A percentile compares a stretch with the other conserved stretches of the same genome.
Conservation (phyloP, 1,140 invertebrate genomes). For the Drosophila sechellia region DNA sequence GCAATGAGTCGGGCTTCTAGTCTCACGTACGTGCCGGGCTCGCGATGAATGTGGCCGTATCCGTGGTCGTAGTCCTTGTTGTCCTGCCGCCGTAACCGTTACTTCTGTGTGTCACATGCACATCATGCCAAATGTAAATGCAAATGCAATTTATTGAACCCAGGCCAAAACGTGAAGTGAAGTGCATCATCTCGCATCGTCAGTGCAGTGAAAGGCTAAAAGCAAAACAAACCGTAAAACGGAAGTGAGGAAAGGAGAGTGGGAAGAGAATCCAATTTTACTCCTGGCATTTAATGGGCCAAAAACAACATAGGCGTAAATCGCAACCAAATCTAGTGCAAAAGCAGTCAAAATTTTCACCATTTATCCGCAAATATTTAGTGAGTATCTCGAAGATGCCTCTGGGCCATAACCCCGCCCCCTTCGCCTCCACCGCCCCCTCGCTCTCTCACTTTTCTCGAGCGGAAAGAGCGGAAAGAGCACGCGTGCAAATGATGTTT, state of each 20-base stretch:
- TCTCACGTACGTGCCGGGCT: conserved; percentile 84
- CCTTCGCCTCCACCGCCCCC: conserved; percentile 3
- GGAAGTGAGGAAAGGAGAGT: conserved; percentile 17
- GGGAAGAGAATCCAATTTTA: conserved; percentile 1
- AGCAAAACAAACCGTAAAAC: conserved; percentile 62
- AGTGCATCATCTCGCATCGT: not conserved
- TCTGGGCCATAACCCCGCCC: conserved; percentile 30
- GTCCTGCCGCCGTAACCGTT: conserved; percentile 48
- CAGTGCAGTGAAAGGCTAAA: conserved; percentile 24
- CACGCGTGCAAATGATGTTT: conserved; percentile 81
- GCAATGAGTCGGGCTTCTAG: conserved; percentile 79
- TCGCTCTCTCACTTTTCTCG: conserved; percentile 18
- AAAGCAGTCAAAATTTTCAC: conserved; percentile 84
- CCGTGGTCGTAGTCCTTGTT: conserved; percentile 58
- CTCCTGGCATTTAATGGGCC: conserved; percentile 19
- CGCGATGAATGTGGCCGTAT: conserved; percentile 74
- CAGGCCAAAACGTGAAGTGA: conserved; percentile 29
- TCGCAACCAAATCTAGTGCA: conserved; percentile 22
- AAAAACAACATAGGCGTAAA: conserved; percentile 16
- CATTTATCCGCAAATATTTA: conserved; percentile 84
- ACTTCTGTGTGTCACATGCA: conserved; percentile 10
- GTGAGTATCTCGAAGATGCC: conserved; percentile 79
- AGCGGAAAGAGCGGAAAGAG: conserved; percentile 62
- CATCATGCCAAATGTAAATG: conserved; percentile 14
- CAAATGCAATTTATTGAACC: conserved; percentile 52